Evolutionary conservation across 2,113 vertebrate species (phyloP).

Genomic region (Aphyosemion australe): DNA sequence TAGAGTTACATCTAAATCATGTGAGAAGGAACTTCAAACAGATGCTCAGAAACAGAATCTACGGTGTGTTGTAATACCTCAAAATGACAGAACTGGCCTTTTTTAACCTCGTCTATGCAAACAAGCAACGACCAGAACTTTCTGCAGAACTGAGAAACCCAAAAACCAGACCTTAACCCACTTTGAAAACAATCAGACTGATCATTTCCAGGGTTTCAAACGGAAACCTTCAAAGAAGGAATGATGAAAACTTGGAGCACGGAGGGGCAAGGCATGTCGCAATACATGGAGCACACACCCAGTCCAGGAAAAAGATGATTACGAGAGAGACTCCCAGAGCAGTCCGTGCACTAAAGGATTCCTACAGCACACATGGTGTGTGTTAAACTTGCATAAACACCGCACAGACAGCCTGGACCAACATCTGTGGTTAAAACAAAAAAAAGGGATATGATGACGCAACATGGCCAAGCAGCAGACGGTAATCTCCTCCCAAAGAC

Average conservation of each 20-base stretch:
- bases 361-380: conserved; percentile 2
- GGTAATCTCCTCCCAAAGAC: conserved; percentile 54
- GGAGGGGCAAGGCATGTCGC: neutral
- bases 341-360: conserved; percentile 25
- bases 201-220: neutral
- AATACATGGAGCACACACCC: conserved; percentile 10
- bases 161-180: neutral
- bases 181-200: neutral
- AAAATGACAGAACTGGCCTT: conserved; percentile 1
- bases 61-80: neutral
- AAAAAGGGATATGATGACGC: conserved; percentile 39
- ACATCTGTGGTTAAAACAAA: conserved; percentile 39
- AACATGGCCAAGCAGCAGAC: conserved; percentile 45
- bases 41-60: conserved; percentile 7
- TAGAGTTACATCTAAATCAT: conserved; percentile 42
- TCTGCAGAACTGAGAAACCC: neutral
- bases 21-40: conserved; percentile 27
- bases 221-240: neutral
- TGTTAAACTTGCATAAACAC: conserved; percentile 51
- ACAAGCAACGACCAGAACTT: neutral
- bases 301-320: conserved; percentile 22
- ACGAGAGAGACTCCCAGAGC: conserved; percentile 6
- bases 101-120: neutral
- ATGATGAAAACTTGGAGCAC: neutral
- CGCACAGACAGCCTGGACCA: neutral